phyloP scores from a whole-genome alignment of 2,888 invertebrate species.

The Cryptophagus acutangulus region DNA sequence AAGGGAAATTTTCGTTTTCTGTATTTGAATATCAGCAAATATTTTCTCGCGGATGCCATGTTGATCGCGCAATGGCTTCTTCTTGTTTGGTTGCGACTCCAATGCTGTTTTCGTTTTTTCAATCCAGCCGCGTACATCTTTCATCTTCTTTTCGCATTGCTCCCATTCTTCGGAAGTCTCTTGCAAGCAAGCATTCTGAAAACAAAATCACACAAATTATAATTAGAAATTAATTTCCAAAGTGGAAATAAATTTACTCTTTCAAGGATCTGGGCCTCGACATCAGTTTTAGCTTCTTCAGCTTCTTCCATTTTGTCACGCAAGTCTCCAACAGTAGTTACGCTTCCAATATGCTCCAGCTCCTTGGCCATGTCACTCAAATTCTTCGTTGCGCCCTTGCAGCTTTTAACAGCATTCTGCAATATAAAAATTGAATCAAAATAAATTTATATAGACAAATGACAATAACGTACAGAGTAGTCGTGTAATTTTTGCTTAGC shows the following conservation, averaged over 20 bases:
- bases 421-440: constrained; percentile 34
- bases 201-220: constrained; percentile 24
- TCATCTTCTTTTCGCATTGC: constrained; percentile 89
- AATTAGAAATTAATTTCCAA: constrained; percentile 6
- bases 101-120: constrained; percentile 75
- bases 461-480: constrained; percentile 62
- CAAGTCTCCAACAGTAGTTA: constrained; percentile 79
- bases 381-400: constrained; percentile 82
- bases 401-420: constrained; percentile 81
- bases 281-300: constrained; percentile 79
- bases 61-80: constrained; percentile 83
- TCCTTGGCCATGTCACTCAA: constrained; percentile 89
- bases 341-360: constrained; percentile 75
- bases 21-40: constrained; percentile 79
- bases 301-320: constrained; percentile 80
- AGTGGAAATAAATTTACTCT: constrained; percentile 69
- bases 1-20: constrained; percentile 82
- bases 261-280: constrained; percentile 78
- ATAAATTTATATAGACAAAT: constrained; percentile 9
- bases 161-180: constrained; percentile 95
- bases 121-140: constrained; percentile 84
- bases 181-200: constrained; percentile 79
- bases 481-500: constrained; percentile 81
- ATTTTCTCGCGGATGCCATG: constrained; percentile 81
- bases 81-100: constrained; percentile 77